Percentiles rank a stretch among this genome's conserved stretches.
Conservation (phyloP, 2,888 invertebrate species). For the Agrotis segetum region DNA sequence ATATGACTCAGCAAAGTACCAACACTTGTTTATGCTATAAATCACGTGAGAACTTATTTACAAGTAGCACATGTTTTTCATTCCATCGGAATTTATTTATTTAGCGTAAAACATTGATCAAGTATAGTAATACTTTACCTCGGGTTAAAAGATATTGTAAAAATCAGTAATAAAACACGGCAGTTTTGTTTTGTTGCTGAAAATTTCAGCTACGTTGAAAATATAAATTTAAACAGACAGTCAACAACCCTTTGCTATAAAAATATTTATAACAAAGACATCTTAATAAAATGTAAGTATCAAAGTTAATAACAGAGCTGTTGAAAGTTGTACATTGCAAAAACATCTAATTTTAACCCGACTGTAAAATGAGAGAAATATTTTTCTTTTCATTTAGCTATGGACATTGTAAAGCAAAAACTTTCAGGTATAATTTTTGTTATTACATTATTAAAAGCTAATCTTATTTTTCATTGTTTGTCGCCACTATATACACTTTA, state of each 20-base stretch:
- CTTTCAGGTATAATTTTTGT: background rate
- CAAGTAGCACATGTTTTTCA: conserved; percentile 12
- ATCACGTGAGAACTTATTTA: conserved; percentile 16
- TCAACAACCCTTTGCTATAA: conserved; percentile 41
- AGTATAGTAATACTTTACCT: background rate
- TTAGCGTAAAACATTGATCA: background rate
- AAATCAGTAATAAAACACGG: conserved; percentile 29
- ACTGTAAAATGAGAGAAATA: background rate
- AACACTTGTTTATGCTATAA: background rate
- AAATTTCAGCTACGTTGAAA: conserved; percentile 8
- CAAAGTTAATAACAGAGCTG: conserved; percentile 57
- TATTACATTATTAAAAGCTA: too few species aligned
- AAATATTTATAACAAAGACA: conserved; percentile 46
- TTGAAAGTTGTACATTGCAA: conserved; percentile 40
- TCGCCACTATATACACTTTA: too few species aligned
- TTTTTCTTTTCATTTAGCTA: conserved; percentile 2
- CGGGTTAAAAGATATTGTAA: conserved; percentile 9
- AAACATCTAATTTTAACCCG: conserved; percentile 22
- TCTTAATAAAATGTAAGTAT: conserved; percentile 43
- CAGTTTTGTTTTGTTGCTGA: background rate
- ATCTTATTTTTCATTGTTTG: too few species aligned
- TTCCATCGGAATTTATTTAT: conserved; percentile 21
- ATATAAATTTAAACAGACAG: conserved; percentile 31
- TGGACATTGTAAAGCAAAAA: background rate
- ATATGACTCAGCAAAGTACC: background rate